Evolutionary conservation across 1,140 invertebrate genomes (phyloP), one percentile per base, ranked within the genome.

Genomic region (Papilio glaucus): DNA sequence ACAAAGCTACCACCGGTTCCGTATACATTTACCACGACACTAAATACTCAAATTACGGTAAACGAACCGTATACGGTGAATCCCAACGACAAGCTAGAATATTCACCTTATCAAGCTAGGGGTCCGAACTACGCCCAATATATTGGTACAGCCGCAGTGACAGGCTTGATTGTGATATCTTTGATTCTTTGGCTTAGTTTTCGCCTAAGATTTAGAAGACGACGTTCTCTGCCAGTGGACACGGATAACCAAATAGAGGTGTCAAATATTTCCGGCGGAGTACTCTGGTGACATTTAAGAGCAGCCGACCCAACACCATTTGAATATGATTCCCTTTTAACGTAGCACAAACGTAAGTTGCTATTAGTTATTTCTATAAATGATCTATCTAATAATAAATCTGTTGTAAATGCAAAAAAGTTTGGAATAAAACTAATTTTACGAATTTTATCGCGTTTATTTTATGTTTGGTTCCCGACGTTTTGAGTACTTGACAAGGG

Each of bases 271-370:
- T 94, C 95, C 8, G 94, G 95, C 10, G 94, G 95, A 3, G 95
- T 96, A 78, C 93, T 96, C 21, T 96, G 96, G 95, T 96, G 95
- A 96, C 95, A 94, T 86, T 80, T 94, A 77, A 90, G 93, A 73
- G 91, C 93, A 87, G 90, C 88, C 83, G 94, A 94, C 81, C 93
- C 94, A 53, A 93, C 91, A 73, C 93, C 91, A 69, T 92, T 94
- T 78, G 94, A 94, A 84, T 95, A 94, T 80, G 93, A 94, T 83
- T 94, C 93, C 79, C 91, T 94, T 78, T 85, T 94, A 77, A 93
- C 93, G 90, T 94, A 94, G 88, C 85, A 89, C 79, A 84, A 82
- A 86, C 82, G 92, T 93, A 78, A 94, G 92, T 93, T 79, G 75
- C 24, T 65, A 72, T 73, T 49, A 21, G 41, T 77, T 69, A 65